Conservation (phyloP, 2,113 vertebrate genomes). For the Platichthys flesus region DNA sequence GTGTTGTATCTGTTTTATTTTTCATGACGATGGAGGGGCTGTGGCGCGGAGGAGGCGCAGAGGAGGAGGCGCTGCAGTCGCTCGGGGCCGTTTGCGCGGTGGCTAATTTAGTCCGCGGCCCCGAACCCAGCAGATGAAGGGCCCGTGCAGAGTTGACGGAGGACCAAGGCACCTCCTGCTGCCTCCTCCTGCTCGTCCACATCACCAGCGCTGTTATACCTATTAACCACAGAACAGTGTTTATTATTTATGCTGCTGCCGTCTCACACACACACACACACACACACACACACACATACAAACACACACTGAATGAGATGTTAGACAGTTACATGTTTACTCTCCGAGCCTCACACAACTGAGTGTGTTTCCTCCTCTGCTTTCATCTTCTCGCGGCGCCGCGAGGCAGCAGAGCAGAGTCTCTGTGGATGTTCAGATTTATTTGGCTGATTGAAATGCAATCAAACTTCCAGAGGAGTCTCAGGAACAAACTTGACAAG, state of each 20-base stretch:
- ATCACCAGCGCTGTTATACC: conserved; percentile 6
- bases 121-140: conserved; percentile 36
- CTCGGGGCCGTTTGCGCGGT: conserved; percentile 59
- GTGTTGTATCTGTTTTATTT: conserved; percentile 81
- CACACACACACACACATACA: neutral
- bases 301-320: conserved; percentile 5
- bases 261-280: conserved; percentile 26
- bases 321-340: conserved; percentile 31
- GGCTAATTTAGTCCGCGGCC: conserved; percentile 58
- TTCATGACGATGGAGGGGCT: conserved; percentile 75
- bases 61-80: conserved; percentile 49
- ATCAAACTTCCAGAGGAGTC: conserved; percentile 28
- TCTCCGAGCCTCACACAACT: conserved; percentile 10
- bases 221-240: conserved; percentile 4
- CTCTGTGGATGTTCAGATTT: conserved; percentile 28
- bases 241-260: conserved; percentile 32
- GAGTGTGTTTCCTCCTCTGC: conserved; percentile 10
- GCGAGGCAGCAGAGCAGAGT: neutral
- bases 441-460: conserved; percentile 52
- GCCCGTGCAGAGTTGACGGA: conserved; percentile 28
- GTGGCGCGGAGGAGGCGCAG: conserved; percentile 45
- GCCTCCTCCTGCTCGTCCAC: neutral
- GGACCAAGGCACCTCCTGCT: conserved; percentile 18
- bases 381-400: conserved; percentile 39
- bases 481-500: conserved; percentile 6